Base-by-base conservation (phyloP, 2,888 invertebrate genomes). In the Drosophila macrospina region DNA sequence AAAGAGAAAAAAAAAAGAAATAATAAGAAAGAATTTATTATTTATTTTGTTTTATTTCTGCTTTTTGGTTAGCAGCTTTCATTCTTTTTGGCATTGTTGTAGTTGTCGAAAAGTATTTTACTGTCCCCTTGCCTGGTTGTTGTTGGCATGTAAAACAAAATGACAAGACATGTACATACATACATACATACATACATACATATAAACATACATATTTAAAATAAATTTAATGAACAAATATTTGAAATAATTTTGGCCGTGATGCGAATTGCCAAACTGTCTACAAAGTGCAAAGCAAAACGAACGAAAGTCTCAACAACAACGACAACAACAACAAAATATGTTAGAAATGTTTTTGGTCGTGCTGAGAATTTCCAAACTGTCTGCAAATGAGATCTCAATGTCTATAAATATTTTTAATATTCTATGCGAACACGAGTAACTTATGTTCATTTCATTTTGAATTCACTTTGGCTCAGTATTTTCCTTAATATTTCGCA, bases 231-330 rank as follows among this genome's bases (percentile, higher is more conserved):
- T 82, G 69, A 69, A 75, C 61, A 86, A 60, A 86, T 86, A 76
- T 83, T 80, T 82, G 42, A 84, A 84, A 86, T 81, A 59, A 74
- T 69, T 81, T 85, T 69, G 76, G 64, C 83, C 86, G 69, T 87
- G 82, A 82, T 76, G 76, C 76, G 88, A 87, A 87, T 85, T 79
- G 80, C 82, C 82, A 85, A 82, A 79, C 83, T 87, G 82, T 82
- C 82, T 82, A 73, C 88, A 70, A 64, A 63, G 57, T 75, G 69
- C 60, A 20, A 20, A 20, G 63, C 62, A 32, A 71, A 72, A 57
- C 51, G 45, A 48, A 69, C 11, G 16, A 51, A 28, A 69, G 60
- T 55, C 57, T 39, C 41, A n/a, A 39, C 41, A 56, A 60, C 28
- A 59, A 59, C 20, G 3, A 59, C n/a, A n/a, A n/a, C n/a, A n/a